Percentiles rank a stretch among this genome's conserved stretches.
Conservation (phyloP, 2,797 vertebrate genomes). For the Oophaga sylvatica region DNA sequence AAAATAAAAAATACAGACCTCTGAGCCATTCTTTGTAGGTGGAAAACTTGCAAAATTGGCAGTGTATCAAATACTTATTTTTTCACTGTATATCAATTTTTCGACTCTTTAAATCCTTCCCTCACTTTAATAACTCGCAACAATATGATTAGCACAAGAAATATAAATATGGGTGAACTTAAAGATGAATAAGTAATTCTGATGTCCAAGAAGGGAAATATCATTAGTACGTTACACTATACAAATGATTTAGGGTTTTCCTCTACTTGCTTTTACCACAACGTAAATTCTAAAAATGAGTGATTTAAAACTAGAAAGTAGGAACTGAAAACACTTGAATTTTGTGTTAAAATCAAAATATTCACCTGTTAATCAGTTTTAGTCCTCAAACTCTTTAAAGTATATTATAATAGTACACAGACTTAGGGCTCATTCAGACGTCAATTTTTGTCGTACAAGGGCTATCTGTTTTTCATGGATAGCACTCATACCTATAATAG, state of each 20-base stretch:
- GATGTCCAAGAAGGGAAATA: neutral
- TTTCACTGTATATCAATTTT: too few species aligned
- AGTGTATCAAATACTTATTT: too few species aligned
- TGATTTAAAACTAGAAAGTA: neutral
- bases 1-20: too few species aligned
- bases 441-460: too few species aligned
- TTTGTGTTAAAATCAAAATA: neutral
- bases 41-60: too few species aligned
- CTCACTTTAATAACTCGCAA: too few species aligned
- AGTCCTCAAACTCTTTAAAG: neutral
- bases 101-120: too few species aligned
- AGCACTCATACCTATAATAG: too few species aligned
- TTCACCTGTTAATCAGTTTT: neutral
- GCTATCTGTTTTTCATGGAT: too few species aligned
- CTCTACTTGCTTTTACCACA: neutral
- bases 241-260: constrained; percentile 4
- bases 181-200: neutral
- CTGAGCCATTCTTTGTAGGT: too few species aligned
- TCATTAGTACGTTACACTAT: neutral
- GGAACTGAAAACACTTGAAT: constrained; percentile 27
- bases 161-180: neutral
- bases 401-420: neutral
- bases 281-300: constrained; percentile 24
- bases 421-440: too few species aligned
- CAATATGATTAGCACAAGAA: neutral